Conservation (phyloP, 2,113 vertebrate genomes). For the Vidua chalybeata region DNA sequence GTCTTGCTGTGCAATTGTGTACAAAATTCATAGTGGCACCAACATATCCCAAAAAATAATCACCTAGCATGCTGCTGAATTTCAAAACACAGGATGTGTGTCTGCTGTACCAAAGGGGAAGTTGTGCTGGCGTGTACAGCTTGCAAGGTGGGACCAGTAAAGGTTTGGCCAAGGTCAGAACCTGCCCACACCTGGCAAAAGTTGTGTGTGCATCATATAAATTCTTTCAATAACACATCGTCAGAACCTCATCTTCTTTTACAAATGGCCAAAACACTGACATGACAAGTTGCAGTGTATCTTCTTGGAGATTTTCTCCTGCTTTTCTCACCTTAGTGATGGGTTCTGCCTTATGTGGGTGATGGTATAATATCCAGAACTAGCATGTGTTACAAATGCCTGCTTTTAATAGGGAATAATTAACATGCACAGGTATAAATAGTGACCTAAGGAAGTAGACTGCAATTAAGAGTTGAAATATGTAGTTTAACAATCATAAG, state of each 20-base stretch:
- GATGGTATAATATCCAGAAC: background rate
- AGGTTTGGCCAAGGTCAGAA: background rate
- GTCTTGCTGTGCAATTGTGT: background rate
- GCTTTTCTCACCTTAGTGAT: background rate
- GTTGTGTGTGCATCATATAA: accelerated
- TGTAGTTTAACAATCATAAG: background rate
- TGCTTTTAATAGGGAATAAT: background rate
- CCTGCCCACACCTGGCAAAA: background rate
- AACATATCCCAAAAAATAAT: background rate
- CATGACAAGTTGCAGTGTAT: background rate
- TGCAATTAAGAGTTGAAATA: background rate
- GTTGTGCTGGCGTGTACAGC: background rate
- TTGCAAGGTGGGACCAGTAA: accelerated
- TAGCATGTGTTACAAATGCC: background rate
- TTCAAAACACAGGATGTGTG: background rate
- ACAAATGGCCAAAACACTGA: background rate
- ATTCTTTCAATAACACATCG: background rate
- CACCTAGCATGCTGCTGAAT: background rate
- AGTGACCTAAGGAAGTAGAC: background rate
- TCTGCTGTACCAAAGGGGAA: background rate
- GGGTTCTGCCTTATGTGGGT: background rate
- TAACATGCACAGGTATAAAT: background rate
- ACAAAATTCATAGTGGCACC: background rate
- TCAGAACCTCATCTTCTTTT: background rate
- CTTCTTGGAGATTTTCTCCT: background rate